Evolutionary conservation across 2,888 invertebrate species (phyloP), one percentile per base, ranked within the genome.

Genomic region (Ornithoptera alexandrae): DNA sequence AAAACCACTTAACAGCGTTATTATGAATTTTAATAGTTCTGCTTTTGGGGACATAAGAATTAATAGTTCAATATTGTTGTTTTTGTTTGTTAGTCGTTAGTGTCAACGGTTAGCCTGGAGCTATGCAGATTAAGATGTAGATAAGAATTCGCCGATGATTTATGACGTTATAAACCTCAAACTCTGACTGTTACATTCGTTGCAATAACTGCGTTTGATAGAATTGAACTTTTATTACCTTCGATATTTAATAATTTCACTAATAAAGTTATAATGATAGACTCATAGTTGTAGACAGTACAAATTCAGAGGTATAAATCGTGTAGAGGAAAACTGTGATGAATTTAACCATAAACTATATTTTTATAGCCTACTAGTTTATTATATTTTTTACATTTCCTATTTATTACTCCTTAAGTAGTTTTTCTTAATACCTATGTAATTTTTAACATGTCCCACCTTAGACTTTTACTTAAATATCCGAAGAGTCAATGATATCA

Each of bases 81-180:
- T 89, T 89, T 87, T 83, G 82, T 88, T 84, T 83, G 81, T 81
- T 77, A 81, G 84, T 90, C 89, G 87, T 90, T 89, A 89, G 86
- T 87, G 88, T 88, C 88, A 81, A 82, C 78, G 82, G 80, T 80
- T 80, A 77, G 85, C 85, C 82, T 76, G 75, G 76, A 84, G 87
- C 85, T 82, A 89, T 89, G 90, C 89, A 90, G 90, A 90, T 90
- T 87, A 89, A 90, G 86, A 88, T 84, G 82, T 89, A 79, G 76
- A 81, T 82, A 77, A 81, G 84, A 85, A 87, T 86, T 80, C 80
- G 79, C 75, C 77, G 81, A 84, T 88, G 88, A 89, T 90, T 87
- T 88, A 90, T 84, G 81, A 81, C 73, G 79, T 82, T 84, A 84
- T 84, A 82, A 84, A 84, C 79, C 79, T 74, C 71, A 71, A 74